Base-by-base conservation (phyloP, 2,888 invertebrate species). In the Nemotelus pantherinus region DNA sequence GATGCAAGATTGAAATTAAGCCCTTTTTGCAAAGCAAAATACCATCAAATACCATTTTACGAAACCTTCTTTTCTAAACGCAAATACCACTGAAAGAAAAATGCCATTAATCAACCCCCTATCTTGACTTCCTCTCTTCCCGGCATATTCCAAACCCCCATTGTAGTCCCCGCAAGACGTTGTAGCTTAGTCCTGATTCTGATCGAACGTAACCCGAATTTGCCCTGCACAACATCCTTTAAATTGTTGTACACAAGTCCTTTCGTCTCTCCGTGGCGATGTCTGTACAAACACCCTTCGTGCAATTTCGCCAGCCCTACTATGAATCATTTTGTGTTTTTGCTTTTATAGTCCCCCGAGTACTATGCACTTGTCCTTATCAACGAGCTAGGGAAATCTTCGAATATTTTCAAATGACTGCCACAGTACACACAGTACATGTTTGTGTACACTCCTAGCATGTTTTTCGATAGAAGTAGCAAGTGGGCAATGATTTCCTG, bases 311-410 rank as follows among this genome's bases (percentile, higher is more conserved):
- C 53, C 53, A 10, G 10, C 53, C 10, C 6, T 10, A 53, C 10
- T 25, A 25, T 25, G 25, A 53, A 53, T 10, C 53, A 53, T 53
- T 6, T 53, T 53, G 10, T 53, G 53, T 53, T 53, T 53, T 53
- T 6, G 10, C 1, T 53, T 53, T 53, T 53, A 53, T 53, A 53
- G 53, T 10, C 53, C 53, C 53, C 53, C 6, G 53, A 53, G 53
- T 53, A 53, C 53, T 53, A 53, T 53, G 53, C 53, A 53, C 53
- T 53, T 53, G 53, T 53, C 10, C 53, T 53, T 53, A 53, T 53
- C 53, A 53, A 7, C 10, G 53, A 7, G 53, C 10, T 10, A 10
- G 1, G 7, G 53, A 7, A 53, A 53, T 53, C 53, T 53, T 25
- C 25, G 10, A 53, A 53, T 10, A 53, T 1, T 53, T 53, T 53